Conservation (phyloP, 2,113 vertebrate species). For the Dipodomys ordii region DNA sequence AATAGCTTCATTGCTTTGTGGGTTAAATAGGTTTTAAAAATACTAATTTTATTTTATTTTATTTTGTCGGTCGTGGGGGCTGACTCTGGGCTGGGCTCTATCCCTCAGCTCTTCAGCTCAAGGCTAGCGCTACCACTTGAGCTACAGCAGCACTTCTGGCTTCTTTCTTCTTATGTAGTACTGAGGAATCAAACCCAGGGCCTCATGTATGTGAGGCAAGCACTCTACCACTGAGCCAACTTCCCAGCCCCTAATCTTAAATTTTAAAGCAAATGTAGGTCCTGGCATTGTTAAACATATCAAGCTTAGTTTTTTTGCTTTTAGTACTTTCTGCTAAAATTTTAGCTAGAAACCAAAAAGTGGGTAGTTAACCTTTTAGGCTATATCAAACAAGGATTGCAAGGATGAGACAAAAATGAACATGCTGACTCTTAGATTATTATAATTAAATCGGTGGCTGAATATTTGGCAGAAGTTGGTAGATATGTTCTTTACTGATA, state of each 20-base stretch:
- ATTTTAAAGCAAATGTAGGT: slow-evolving; percentile 1
- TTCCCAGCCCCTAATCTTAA: background rate
- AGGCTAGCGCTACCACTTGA: too few species aligned
- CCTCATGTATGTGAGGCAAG: too few species aligned
- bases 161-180: too few species aligned
- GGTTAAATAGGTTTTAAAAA: slow-evolving; percentile 28
- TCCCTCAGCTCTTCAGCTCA: too few species aligned
- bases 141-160: too few species aligned
- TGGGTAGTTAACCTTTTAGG: background rate
- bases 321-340: slow-evolving; percentile 28
- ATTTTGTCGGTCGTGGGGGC: too few species aligned
- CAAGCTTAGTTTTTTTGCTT: slow-evolving; percentile 9
- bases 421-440: background rate
- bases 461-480: background rate
- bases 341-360: background rate
- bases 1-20: background rate
- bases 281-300: slow-evolving; percentile 12
- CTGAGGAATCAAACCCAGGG: too few species aligned
- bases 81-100: too few species aligned
- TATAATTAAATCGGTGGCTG: slow-evolving; percentile 4
- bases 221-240: too few species aligned
- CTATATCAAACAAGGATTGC: background rate
- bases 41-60: background rate
- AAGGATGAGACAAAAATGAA: background rate
- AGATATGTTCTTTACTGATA: background rate